A percentile compares a stretch with the other conserved stretches of the same genome.
Conservation (phyloP, 2,888 invertebrate species). For the Ophion ventricosus region DNA sequence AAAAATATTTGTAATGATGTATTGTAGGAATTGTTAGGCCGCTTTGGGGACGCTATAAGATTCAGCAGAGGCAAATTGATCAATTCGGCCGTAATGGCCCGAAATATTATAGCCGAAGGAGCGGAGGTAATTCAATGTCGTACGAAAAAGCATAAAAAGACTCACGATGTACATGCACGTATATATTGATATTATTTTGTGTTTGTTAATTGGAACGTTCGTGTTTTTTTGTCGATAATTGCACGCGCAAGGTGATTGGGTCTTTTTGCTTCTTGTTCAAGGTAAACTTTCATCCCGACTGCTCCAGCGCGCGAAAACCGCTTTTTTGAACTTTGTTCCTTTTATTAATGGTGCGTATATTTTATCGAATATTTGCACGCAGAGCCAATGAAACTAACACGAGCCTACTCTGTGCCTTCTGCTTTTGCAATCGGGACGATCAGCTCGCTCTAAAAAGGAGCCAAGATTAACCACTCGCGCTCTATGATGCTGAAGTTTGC, state of each 20-base stretch:
- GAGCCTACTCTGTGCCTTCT: background rate
- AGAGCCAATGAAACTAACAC: slow-evolving; percentile 14
- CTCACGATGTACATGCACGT: background rate
- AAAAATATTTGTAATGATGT: slow-evolving; percentile 38
- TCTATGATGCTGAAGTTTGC: too few relatives aligned
- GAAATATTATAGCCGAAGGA: slow-evolving; percentile 79
- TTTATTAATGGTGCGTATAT: background rate
- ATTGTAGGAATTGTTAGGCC: slow-evolving; percentile 80
- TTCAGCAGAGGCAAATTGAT: slow-evolving; percentile 80
- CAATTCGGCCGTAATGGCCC: slow-evolving; percentile 79
- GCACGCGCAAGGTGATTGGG: slow-evolving; percentile 14
- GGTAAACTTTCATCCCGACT: slow-evolving; percentile 14
- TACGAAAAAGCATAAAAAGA: background rate
- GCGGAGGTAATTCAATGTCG: slow-evolving; percentile 78
- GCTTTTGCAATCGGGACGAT: slow-evolving; percentile 11
- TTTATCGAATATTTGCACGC: slow-evolving; percentile 27
- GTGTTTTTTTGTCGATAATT: slow-evolving; percentile 7
- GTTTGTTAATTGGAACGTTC: slow-evolving; percentile 9
- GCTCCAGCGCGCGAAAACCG: background rate
- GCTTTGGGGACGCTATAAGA: slow-evolving; percentile 79
- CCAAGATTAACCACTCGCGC: background rate
- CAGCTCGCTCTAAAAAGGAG: background rate
- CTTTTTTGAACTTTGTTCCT: slow-evolving; percentile 35
- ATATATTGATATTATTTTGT: slow-evolving; percentile 15
- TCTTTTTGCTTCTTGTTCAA: slow-evolving; percentile 24